phyloP scores from a whole-genome alignment of 2,113 vertebrate species.

The Mastomys coucha region DNA sequence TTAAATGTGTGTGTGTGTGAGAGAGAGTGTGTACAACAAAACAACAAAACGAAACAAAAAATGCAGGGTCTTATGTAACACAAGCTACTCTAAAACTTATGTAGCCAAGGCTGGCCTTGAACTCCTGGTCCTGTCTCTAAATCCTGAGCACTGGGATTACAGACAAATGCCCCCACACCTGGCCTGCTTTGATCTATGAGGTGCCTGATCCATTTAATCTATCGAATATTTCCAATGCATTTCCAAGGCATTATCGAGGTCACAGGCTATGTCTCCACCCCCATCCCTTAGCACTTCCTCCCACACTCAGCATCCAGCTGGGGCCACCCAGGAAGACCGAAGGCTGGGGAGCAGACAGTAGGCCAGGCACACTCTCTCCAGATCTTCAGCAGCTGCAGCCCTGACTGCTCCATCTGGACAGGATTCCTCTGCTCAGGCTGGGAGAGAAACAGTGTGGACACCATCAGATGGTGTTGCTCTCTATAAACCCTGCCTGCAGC shows the following conservation, averaged over 20 bases:
- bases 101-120: background rate
- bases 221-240: background rate
- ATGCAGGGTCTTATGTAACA: background rate
- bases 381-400: background rate
- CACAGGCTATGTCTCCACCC: background rate
- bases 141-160: background rate
- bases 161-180: too few relatives aligned
- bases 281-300: background rate
- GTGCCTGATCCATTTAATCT: background rate
- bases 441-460: background rate
- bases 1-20: background rate
- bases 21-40: too few relatives aligned
- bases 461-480: constrained; percentile 51
- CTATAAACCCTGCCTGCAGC: constrained; percentile 36
- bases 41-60: background rate
- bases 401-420: constrained; percentile 50
- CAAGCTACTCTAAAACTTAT: background rate
- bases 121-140: too few relatives aligned
- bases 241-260: background rate
- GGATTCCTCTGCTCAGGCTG: constrained; percentile 24
- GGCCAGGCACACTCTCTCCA: background rate
- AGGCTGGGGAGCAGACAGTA: background rate
- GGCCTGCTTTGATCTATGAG: background rate
- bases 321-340: too few relatives aligned
- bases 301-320: background rate